phyloP scores from a whole-genome alignment of 1,140 invertebrate genomes.

The Drosophila lini region DNA sequence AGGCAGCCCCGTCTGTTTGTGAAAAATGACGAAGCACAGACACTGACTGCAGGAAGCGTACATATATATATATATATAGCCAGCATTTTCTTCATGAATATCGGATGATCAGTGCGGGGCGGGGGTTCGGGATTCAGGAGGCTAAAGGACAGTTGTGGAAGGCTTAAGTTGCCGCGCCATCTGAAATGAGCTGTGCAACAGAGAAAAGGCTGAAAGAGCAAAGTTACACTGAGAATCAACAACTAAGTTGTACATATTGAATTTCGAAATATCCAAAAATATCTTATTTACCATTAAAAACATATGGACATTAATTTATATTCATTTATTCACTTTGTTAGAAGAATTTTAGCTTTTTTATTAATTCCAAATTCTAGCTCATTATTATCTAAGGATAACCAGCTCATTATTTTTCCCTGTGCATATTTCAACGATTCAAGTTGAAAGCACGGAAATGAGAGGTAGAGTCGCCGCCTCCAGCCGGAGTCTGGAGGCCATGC shows the following conservation, averaged over 20 bases:
- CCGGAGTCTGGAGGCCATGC: slow-evolving; percentile 69
- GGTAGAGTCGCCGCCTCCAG: slow-evolving; percentile 23
- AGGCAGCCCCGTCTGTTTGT: slow-evolving; percentile 54
- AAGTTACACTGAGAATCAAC: slow-evolving; percentile 3
- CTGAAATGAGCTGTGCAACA: slow-evolving; percentile 60
- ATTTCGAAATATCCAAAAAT: no score
- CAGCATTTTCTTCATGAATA: slow-evolving; percentile 75
- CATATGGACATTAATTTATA: no score
- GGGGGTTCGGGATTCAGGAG: slow-evolving; percentile 4
- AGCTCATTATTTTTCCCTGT: slow-evolving; percentile 9
- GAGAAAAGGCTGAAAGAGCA: slow-evolving; percentile 2
- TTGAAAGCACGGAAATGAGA: slow-evolving; percentile 34
- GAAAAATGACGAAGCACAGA: slow-evolving; percentile 75
- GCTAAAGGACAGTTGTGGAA: slow-evolving; percentile 68
- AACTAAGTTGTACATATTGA: no score
- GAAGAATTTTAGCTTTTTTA: no score
- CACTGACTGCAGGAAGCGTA: slow-evolving; percentile 68
- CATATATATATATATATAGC: slow-evolving; percentile 19
- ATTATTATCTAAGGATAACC: no score
- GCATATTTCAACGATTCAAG: slow-evolving; percentile 33
- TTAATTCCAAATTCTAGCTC: background rate
- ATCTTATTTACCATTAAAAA: no score
- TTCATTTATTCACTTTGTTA: no score
- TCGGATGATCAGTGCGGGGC: slow-evolving; percentile 54
- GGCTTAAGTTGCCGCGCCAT: slow-evolving; percentile 70